Percentiles rank a stretch among this genome's conserved stretches.
Conservation (phyloP, 2,888 invertebrate genomes). For the Bedellia somnulentella region DNA sequence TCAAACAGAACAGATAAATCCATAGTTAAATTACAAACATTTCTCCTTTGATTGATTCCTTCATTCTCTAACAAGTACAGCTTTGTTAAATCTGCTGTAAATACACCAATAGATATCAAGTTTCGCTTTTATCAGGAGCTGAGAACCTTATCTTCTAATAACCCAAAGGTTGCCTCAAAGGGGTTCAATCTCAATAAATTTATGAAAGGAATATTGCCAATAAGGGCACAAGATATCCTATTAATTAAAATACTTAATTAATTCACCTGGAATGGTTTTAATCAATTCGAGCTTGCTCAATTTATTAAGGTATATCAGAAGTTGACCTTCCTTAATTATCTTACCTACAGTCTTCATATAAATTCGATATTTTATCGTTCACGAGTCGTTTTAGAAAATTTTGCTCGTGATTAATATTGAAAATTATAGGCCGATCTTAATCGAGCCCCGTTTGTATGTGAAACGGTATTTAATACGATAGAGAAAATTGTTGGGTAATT, state of each 20-base stretch:
- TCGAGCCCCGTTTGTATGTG: too few species aligned
- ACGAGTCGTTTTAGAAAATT: not conserved
- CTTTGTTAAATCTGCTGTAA: too few species aligned
- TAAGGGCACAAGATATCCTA: slow-evolving; percentile 55
- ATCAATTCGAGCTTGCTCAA: slow-evolving; percentile 50
- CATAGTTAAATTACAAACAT: slow-evolving; percentile 1
- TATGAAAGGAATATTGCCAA: slow-evolving; percentile 61
- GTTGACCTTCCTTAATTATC: slow-evolving; percentile 18
- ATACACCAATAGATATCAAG: too few species aligned
- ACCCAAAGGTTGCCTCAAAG: slow-evolving; percentile 29
- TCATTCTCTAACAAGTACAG: not conserved
- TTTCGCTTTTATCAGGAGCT: slow-evolving; percentile 19
- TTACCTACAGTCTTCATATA: slow-evolving; percentile 9
- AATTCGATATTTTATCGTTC: slow-evolving; percentile 4
- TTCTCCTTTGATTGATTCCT: slow-evolving; percentile 3
- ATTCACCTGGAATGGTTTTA: slow-evolving; percentile 60
- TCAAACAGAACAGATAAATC: too few species aligned
- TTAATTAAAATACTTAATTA: slow-evolving; percentile 62
- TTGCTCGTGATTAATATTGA: too few species aligned
- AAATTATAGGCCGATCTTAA: too few species aligned
- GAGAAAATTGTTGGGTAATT: slow-evolving; percentile 4
- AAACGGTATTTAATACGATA: too few species aligned
- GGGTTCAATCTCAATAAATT: slow-evolving; percentile 58
- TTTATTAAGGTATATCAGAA: slow-evolving; percentile 51
- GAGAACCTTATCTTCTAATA: slow-evolving; percentile 36